Evolutionary conservation across 2,888 invertebrate genomes (phyloP), one percentile per base, ranked within the genome.

Genomic region (Caenorhabditis virilis): DNA sequence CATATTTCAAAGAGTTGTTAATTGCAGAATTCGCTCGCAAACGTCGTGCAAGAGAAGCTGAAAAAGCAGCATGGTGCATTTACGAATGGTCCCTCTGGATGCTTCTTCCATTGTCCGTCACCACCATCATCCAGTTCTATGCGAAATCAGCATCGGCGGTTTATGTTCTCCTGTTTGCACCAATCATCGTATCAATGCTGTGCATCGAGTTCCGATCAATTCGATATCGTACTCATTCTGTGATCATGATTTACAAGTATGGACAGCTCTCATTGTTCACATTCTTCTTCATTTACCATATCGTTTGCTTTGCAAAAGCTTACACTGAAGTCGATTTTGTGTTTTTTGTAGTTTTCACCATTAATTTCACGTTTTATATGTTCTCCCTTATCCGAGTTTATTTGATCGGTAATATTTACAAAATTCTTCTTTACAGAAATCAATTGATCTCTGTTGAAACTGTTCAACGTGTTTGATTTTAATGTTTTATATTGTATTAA

Each of bases 1-100:
- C 3, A 5, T 22, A 41, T 4, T 20, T 23, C 22, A 41, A 6
- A 23, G 11, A 22, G 6, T 20, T 5, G 3, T 20, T 41, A n/a
- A n/a, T 23, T 41, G 6, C 23, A 43, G 46, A 30, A 16, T 30
- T 30, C 11, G 6, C 6, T 22, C 27, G 46, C 13, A 16, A 18
- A 5, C 27, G 18, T 16, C 46, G 30, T 11, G 27, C 26, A 2
- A 16, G 30, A 16, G 16, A 46, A 2, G 16, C 18, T 3, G 30
- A 46, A 30, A 27, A 30, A 33, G 46, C 30, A 18, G 7, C 23
- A 16, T 46, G 27, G 30, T 46, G 46, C 33, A 33, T 46, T 16
- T 46, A 27, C 16, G 46, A 46, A 30, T 46, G 46, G 46, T 46
- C 46, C 2, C 30, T 46, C 9, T 46, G 46, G 46, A 11, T 46